Percentiles rank a stretch among this genome's conserved stretches.
These are phyloP conservation scores for Chaenogobius annularis DNA, from an alignment of 2,113 vertebrate genomes.

Conservation along the genomic window DNA sequence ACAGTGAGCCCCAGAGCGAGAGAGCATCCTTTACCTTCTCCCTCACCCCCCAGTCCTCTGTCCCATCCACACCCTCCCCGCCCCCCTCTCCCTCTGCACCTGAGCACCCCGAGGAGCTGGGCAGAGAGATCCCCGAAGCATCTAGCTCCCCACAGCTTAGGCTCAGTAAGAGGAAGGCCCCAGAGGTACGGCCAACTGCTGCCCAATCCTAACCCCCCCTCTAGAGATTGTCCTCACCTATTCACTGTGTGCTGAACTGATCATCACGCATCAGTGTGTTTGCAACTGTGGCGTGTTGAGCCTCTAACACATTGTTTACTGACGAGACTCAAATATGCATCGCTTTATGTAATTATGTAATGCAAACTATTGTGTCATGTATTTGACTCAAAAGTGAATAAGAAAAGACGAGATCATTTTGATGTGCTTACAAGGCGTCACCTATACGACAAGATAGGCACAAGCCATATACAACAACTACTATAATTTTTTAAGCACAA, in stretches of 20 bases:
- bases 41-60: constrained; percentile 42
- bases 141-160: constrained; percentile 63
- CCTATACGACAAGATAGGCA: too few species aligned
- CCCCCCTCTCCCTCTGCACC: constrained; percentile 39
- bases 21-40: constrained; percentile 35
- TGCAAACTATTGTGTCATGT: constrained; percentile 7
- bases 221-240: constrained; percentile 50
- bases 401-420: not conserved
- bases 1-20: constrained; percentile 29
- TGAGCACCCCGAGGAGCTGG: constrained; percentile 58
- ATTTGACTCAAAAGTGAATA: constrained; percentile 15
- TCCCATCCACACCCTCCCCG: constrained; percentile 45
- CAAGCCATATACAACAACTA: too few species aligned
- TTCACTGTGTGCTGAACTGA: constrained; percentile 51
- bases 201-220: constrained; percentile 56
- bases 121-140: constrained; percentile 33
- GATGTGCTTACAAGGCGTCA: too few species aligned
- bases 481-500: too few species aligned
- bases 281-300: constrained; percentile 22
- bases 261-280: constrained; percentile 32
- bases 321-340: constrained; percentile 29
- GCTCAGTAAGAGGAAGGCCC: constrained; percentile 78
- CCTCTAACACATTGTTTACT: constrained; percentile 31
- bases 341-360: constrained; percentile 7
- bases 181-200: constrained; percentile 76